Percentiles rank a stretch among this genome's conserved stretches.
phyloP scores from a whole-genome alignment of 64 coral and sea anemone genomes.

The Pocillopora damicornis region DNA sequence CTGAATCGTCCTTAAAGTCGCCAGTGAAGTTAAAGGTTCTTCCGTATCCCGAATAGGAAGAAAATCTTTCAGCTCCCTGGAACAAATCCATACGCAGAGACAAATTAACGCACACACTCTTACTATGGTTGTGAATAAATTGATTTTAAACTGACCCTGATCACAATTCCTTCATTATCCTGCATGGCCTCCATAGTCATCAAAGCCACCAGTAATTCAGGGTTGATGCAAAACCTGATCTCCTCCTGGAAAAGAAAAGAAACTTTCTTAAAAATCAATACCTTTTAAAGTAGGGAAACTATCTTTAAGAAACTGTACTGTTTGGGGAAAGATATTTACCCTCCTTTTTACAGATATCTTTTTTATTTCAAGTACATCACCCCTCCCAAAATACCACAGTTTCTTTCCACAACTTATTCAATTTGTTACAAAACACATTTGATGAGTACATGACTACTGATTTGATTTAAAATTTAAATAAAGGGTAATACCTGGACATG shows the following conservation, averaged over 20 bases:
- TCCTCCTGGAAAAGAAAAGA: constrained; percentile 44
- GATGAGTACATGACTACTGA: background rate
- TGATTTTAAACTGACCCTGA: constrained; percentile 48
- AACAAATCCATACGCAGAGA: background rate
- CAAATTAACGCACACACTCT: background rate
- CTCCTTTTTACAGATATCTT: too few species aligned
- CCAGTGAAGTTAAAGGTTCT: constrained; percentile 54
- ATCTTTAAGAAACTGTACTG: background rate
- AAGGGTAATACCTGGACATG: constrained; percentile 19
- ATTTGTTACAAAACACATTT: too few species aligned
- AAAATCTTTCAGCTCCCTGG: constrained; percentile 75
- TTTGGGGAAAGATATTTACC: too few species aligned
- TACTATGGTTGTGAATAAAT: background rate
- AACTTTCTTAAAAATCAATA: background rate
- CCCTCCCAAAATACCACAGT: background rate
- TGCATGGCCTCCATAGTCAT: constrained; percentile 61
- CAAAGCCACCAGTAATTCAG: constrained; percentile 51
- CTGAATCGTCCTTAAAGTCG: constrained; percentile 41
- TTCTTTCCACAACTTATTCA: too few species aligned
- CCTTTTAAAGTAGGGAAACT: background rate
- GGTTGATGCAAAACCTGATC: constrained; percentile 63
- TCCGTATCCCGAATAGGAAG: constrained; percentile 50
- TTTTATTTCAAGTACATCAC: background rate
- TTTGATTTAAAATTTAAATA: background rate
- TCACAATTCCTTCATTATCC: constrained; percentile 69